A percentile compares a stretch with the other conserved stretches of the same genome.
Conservation (phyloP, 64 coral and sea anemone species). For the Actinia equina region DNA sequence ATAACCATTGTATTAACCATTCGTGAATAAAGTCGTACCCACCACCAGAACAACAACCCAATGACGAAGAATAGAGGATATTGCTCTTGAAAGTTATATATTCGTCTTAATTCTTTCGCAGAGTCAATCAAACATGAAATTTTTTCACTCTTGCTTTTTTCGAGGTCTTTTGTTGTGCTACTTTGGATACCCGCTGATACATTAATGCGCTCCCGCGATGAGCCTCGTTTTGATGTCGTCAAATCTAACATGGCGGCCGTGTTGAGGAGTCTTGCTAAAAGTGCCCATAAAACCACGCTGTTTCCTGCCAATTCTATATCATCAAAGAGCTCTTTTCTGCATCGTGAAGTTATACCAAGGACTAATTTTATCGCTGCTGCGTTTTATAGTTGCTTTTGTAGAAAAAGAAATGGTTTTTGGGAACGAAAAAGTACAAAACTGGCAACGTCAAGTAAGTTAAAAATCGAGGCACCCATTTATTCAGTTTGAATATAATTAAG, state of each 20-base stretch:
- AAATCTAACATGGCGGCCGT: slow-evolving; percentile 39
- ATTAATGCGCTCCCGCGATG: slow-evolving; percentile 17
- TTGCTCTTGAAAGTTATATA: background rate
- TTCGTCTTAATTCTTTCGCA: slow-evolving; percentile 1
- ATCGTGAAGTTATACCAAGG: background rate
- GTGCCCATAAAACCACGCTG: background rate
- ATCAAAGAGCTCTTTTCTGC: background rate
- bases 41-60: background rate
- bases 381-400: background rate
- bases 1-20: background rate
- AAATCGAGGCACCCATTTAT: no score
- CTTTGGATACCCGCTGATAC: slow-evolving; percentile 43
- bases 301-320: background rate
- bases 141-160: background rate
- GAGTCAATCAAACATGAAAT: slow-evolving; percentile 20
- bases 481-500: no score
- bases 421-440: background rate
- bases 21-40: background rate
- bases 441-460: background rate
- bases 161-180: slow-evolving; percentile 24
- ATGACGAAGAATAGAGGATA: background rate
- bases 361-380: background rate
- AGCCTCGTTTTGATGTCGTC: slow-evolving; percentile 50
- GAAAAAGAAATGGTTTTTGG: background rate
- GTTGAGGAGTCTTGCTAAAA: background rate